Evolutionary conservation across 1,140 invertebrate species (phyloP), one percentile per base, ranked within the genome.

Genomic region (Chrysomallon squamiferum): DNA sequence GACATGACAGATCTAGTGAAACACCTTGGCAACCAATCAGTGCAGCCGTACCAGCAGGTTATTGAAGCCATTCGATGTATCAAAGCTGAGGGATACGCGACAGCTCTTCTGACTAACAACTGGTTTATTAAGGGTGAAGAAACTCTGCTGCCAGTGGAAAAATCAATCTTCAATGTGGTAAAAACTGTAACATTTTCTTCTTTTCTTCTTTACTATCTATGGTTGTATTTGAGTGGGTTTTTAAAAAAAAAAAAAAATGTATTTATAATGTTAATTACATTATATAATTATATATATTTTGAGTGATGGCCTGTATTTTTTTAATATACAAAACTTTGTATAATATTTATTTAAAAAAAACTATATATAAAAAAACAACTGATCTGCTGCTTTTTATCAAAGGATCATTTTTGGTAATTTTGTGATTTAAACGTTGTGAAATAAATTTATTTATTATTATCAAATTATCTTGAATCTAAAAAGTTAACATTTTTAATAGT

Each of bases 91-190:
- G 86, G 86, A 3, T 59, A 86, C 32, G 84, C 86, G 67, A 85
- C 85, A 9, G 85, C 81, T 2, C 63, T 87, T 9, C 76, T 87
- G 2, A 87, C 87, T 11, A 87, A 87, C 70, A 87, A 87, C 72
- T 87, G 81, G 77, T 78, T 64, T 22, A 45, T 67, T 13, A 67
- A 73, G 45, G 66, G 62, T 3, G 27, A 43, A 27, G 22, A 72
- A 25, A 71, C 74, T 15, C 74, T 77, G 4, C 35, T 77, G 22
- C 75, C 79, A 22, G 22, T 77, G 18, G 71, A 81, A 52, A 57
- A 47, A 9, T 62, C 43, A 5, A 43, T 83, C 13, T 86, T 86
- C 71, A 82, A 86, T 78, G 79, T 79, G 52, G 78, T 81, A 60
- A 72, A 73, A 57, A 29, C 5, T 56, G 52, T 18, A 20, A 13